Base-by-base conservation (phyloP, 2,888 invertebrate species). In the Catocala sponsa region DNA sequence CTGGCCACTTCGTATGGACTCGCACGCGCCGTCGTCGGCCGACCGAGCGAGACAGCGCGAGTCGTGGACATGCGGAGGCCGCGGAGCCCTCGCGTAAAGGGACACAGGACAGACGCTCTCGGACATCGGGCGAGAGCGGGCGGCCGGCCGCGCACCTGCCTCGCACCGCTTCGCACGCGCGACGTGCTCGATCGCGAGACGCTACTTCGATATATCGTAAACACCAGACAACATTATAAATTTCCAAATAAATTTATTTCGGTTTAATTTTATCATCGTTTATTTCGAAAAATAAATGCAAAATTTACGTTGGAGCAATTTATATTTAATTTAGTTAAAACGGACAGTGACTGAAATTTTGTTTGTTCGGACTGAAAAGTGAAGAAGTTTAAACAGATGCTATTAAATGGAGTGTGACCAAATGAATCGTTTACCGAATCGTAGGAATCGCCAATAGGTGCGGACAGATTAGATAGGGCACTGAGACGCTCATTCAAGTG, bases 91-190 rank as follows among this genome's bases (percentile, higher is more conserved):
- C 91, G 93, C 90, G 91, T 87, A 85, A 94, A 94, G 94, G 94
- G 94, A 94, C 94, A 94, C 90, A 90, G 94, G 94, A 92, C 94
- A 95, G 94, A 94, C 94, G 94, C 91, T 93, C 93, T 94, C 93
- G 94, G 94, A 94, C 95, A 94, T 83, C 94, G 92, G 94, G 91
- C 94, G 93, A 91, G 94, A 93, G 94, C 94, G 93, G 94, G 92
- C 92, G 94, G 90, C 90, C 90, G 92, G 91, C 91, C 89, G 90
- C 82, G 90, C 93, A 91, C 92, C 92, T 92, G 92, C 91, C 87
- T 81, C 84, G 84, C 85, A 86, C 85, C 88, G 88, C 78, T 88
- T 86, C 81, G 86, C 86, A 88, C 91, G 85, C 90, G 89, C 89
- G 83, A 91, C 91, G 87, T 87, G 85, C 85, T 89, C 85, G 85